phyloP scores from a whole-genome alignment of 2,888 invertebrate genomes.

The Phorcus lineatus region DNA sequence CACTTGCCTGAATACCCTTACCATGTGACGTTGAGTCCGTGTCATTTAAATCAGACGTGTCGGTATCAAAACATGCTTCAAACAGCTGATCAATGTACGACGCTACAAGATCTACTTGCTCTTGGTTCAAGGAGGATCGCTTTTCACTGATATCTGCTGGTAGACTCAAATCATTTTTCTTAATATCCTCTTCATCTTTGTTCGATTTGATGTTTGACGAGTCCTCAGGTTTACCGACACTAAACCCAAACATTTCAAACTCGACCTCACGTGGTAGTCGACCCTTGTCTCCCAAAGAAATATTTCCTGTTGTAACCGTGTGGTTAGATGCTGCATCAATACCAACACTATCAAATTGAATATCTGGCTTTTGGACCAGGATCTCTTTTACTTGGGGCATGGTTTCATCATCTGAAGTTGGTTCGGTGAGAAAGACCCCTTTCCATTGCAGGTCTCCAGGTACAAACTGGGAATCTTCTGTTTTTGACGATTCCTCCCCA shows the following conservation, averaged over 20 bases:
- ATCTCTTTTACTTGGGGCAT: too few relatives aligned
- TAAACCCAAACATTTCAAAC: too few relatives aligned
- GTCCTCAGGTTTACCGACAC: not conserved
- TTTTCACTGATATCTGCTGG: not conserved
- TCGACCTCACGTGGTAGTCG: too few relatives aligned
- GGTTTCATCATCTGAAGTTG: not conserved
- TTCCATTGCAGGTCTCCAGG: not conserved
- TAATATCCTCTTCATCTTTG: not conserved
- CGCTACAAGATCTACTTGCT: not conserved
- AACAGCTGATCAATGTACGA: not conserved
- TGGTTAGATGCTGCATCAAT: not conserved
- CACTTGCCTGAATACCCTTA: too few relatives aligned
- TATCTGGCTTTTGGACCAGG: too few relatives aligned
- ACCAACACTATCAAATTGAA: too few relatives aligned
- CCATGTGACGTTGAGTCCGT: too few relatives aligned
- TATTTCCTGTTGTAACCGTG: not conserved
- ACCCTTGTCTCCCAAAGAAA: too few relatives aligned
- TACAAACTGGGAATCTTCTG: not conserved
- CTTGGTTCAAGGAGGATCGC: not conserved
- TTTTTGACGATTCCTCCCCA: not conserved
- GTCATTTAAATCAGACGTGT: too few relatives aligned
- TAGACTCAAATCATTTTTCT: not conserved
- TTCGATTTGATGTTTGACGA: not conserved
- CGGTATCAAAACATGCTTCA: not conserved
- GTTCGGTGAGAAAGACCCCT: not conserved